Evolutionary conservation across 2,113 vertebrate species (phyloP), one percentile per base, ranked within the genome.

Genomic region (Gobius niger): DNA sequence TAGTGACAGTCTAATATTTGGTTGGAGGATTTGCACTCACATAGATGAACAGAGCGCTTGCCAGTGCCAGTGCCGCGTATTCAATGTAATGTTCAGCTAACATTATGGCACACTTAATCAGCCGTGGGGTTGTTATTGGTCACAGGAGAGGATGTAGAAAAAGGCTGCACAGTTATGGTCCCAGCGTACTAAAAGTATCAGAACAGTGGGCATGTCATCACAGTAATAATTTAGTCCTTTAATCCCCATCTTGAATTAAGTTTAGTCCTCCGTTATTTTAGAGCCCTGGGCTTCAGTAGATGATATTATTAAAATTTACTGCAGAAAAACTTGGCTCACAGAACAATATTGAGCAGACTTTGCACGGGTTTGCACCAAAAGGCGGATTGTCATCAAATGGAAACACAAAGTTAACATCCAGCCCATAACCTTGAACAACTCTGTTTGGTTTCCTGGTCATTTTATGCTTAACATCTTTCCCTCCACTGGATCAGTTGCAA

Each of bases 71-170:
- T 70, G 79, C 75, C 77, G 76, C 78, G 73, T 82, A 83, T 75
- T 67, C 57, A 67, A 68, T 68, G 72, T 83, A 86, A 87, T 85
- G 86, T 89, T 84, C 85, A 87, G 85, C 90, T 87, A 57, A 84
- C 81, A 85, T 83, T 88, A 87, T 68, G 83, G 81, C 81, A 69
- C 82, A 77, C 78, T 83, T 75, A 76, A 77, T 84, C 86, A 80
- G 65, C 42, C 67, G 44, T n/a, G 70, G 73, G 62, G 70, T 70
- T 78, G 73, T 89, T 87, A 89, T 73, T 85, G 84, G 77, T 78
- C 92, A 89, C 88, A 80, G 60, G 90, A 91, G 91, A 87, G 87
- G 88, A 87, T 77, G 77, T 77, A 68, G 82, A 87, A 92, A 85
- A 81, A 72, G 87, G 75, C 87, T 69, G 53, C 92, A 90, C 92